These are phyloP conservation scores for Synaphobranchus kaupii DNA, from an alignment of 2,797 vertebrate genomes.

Conservation along the genomic window DNA sequence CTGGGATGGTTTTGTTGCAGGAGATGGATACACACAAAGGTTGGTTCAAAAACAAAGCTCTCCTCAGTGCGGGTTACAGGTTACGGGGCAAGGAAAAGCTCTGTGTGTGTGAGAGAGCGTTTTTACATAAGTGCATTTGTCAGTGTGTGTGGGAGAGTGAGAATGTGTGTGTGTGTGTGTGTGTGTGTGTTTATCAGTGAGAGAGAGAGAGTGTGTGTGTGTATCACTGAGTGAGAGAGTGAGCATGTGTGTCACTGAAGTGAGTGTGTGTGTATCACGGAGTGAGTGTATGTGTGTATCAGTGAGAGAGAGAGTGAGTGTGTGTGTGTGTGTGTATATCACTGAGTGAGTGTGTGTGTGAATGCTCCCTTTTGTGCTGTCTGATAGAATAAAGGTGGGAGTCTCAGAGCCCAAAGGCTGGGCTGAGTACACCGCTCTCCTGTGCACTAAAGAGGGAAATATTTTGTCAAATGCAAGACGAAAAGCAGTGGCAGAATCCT, in stretches of 20 bases:
- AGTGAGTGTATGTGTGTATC: neutral
- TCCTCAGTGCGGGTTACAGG: neutral
- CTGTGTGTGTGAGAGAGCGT: neutral
- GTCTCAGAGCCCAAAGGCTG: neutral
- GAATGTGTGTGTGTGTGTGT: neutral
- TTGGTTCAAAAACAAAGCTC: slow-evolving; percentile 30
- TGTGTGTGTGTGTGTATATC: neutral
- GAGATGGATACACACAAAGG: neutral
- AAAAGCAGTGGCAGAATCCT: neutral
- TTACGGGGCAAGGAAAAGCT: neutral
- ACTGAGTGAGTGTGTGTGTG: neutral
- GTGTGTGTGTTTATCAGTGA: neutral
- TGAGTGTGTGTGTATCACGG: neutral
- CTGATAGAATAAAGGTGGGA: neutral
- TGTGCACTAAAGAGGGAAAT: neutral
- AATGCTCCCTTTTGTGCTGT: neutral
- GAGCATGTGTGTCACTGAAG: neutral
- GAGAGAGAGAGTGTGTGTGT: neutral
- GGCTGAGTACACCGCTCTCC: neutral
- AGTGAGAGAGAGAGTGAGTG: neutral
- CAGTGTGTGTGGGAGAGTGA: neutral
- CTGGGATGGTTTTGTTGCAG: neutral
- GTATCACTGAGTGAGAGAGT: neutral
- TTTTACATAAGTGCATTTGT: neutral
- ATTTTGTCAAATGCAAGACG: neutral